Percentiles rank a stretch among this genome's conserved stretches.
phyloP scores from a whole-genome alignment of 2,113 vertebrate species.

The Chrysemys picta region DNA sequence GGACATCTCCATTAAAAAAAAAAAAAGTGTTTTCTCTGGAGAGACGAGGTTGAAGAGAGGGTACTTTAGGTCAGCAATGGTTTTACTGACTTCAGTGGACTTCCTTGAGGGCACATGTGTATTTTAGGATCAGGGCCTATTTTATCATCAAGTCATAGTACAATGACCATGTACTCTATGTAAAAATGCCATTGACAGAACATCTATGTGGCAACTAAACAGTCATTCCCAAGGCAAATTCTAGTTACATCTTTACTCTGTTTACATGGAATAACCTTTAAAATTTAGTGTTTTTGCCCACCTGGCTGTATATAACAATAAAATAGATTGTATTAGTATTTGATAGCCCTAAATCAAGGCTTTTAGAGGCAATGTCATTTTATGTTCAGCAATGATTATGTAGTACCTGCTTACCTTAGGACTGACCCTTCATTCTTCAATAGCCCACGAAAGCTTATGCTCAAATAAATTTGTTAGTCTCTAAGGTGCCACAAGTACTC shows the following conservation, averaged over 20 bases:
- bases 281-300: background rate
- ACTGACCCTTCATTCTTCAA: background rate
- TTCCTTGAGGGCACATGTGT: background rate
- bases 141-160: background rate
- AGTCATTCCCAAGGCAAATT: background rate
- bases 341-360: background rate
- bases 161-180: background rate
- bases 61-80: background rate
- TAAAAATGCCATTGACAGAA: background rate
- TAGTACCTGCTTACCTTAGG: background rate
- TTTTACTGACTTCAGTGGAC: background rate
- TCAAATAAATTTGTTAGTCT: too few relatives aligned
- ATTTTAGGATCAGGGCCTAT: background rate
- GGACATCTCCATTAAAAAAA: too few relatives aligned
- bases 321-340: background rate
- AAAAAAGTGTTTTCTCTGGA: background rate
- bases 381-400: too few relatives aligned
- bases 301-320: background rate
- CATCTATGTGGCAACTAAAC: background rate
- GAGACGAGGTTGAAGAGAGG: background rate
- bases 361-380: background rate
- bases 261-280: background rate
- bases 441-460: too few relatives aligned
- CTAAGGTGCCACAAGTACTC: too few relatives aligned
- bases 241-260: background rate